These are phyloP conservation scores for Murina feae DNA, from an alignment of 2,113 vertebrate genomes.

Conservation along the genomic window DNA sequence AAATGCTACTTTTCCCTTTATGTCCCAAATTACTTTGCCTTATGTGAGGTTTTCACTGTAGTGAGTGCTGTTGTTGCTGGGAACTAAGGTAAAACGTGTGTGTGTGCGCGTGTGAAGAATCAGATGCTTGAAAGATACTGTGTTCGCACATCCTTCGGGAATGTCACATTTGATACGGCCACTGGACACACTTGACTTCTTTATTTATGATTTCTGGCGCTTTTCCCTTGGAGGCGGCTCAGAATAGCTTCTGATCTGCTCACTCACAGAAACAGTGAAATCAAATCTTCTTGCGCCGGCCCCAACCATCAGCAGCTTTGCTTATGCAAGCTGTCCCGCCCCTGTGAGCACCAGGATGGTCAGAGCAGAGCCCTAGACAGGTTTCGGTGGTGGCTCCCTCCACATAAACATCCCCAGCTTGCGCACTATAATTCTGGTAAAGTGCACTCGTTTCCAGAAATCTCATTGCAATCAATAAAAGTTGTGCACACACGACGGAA, in stretches of 20 bases:
- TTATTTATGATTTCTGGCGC: slow-evolving; percentile 69
- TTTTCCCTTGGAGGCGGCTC: slow-evolving; percentile 61
- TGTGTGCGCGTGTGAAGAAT: background rate
- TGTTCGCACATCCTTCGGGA: slow-evolving; percentile 50
- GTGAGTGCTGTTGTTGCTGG: background rate
- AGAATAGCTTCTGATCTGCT: slow-evolving; percentile 69
- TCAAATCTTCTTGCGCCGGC: slow-evolving; percentile 45
- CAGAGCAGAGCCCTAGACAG: background rate
- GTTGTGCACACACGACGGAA: background rate
- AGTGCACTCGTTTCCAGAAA: slow-evolving; percentile 55
- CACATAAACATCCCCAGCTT: background rate
- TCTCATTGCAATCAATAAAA: background rate
- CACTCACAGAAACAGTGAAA: slow-evolving; percentile 58
- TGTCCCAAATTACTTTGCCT: background rate
- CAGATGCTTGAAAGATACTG: slow-evolving; percentile 25
- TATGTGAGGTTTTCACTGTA: background rate
- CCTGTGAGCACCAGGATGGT: background rate
- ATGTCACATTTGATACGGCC: slow-evolving; percentile 60
- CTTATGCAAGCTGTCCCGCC: slow-evolving; percentile 20
- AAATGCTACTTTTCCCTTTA: background rate
- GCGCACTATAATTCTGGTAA: background rate
- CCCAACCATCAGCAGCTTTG: background rate
- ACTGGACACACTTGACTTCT: slow-evolving; percentile 43
- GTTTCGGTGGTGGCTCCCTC: background rate
- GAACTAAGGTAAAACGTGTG: background rate